These are phyloP conservation scores for Heliothis peltigera DNA, from an alignment of 2,888 invertebrate species.

Conservation along the genomic window DNA sequence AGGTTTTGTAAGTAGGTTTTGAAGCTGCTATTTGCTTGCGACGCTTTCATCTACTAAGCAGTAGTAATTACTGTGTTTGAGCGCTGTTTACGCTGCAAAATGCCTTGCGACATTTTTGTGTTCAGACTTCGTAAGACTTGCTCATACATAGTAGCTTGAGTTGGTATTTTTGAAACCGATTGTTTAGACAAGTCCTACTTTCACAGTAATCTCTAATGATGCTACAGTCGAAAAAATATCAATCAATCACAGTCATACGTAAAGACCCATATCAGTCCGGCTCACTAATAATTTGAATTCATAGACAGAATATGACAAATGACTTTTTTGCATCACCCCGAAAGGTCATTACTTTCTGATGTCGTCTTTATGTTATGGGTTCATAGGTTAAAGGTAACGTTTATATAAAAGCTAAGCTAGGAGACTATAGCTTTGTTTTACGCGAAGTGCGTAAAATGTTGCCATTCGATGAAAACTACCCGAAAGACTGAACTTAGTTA, in stretches of 20 bases:
- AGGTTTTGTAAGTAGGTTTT: conserved; percentile 11
- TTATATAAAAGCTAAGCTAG: conserved; percentile 10
- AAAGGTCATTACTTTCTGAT: conserved; percentile 47
- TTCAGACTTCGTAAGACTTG: neutral
- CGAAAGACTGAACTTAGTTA: no score
- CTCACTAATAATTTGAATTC: conserved; percentile 46
- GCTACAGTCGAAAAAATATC: conserved; percentile 10
- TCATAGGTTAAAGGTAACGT: conserved; percentile 43
- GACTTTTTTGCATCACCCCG: conserved; percentile 25
- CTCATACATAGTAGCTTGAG: neutral
- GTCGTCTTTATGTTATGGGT: conserved; percentile 31
- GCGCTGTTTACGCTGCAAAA: conserved; percentile 26
- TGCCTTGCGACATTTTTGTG: conserved; percentile 21
- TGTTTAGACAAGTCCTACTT: neutral
- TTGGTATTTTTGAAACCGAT: neutral
- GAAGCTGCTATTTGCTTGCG: conserved; percentile 29
- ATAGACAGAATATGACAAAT: conserved; percentile 47
- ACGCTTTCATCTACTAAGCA: conserved; percentile 35
- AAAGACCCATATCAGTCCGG: conserved; percentile 23
- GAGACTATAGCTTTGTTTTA: conserved; percentile 15
- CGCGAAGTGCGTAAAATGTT: conserved; percentile 22
- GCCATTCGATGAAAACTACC: no score
- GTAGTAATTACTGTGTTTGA: conserved; percentile 43
- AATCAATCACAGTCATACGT: conserved; percentile 36
- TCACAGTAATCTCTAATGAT: conserved; percentile 6